Evolutionary conservation across 2,888 invertebrate genomes (phyloP), one percentile per base, ranked within the genome.

Genomic region (Drosophila pseudotalamancana): DNA sequence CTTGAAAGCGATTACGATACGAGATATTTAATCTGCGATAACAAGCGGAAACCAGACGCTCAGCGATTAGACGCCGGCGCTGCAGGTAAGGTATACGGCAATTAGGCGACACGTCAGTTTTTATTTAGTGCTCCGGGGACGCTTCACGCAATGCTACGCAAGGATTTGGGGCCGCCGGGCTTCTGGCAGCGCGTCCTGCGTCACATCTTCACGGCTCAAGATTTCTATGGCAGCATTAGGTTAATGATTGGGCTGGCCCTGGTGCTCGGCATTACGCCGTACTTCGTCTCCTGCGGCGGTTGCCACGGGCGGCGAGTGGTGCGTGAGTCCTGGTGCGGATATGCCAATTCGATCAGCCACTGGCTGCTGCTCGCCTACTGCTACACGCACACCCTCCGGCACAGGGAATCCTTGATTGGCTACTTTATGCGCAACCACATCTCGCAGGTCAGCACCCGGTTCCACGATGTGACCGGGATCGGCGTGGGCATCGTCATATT

Each of bases 331-430:
- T 61, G 62, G 56, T 81, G 46, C 8, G 87, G 85, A 9, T 87
- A 81, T 12, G 42, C 45, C 1, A 79, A 87, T 32, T 77, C 85
- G 55, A 69, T 79, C 42, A 63, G 55, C 3, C 82, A 82, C 3
- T 80, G 87, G 87, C 29, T 79, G 3, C 35, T 79, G 6, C 53
- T 60, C 8, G 73, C 85, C 46, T 79, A 84, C 12, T 87, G 78
- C 48, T 84, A 84, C 27, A 25, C 32, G 14, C 21, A 60, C 14
- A 27, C 62, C 1, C 59, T 53, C 6, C 2, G 37, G n/a, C 42
- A 59, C 4, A 56, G 46, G 12, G 79, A 79, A 14, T 81, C 82
- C 0, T 31, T 87, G 0, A 79, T 87, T 50, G 87, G 82, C 0
- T 81, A 72, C 42, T 79, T 87, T 12, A 80, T 79, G 73, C 48